Conservation (phyloP, 2,113 vertebrate species). For the Ptychochromis oligacanthus region DNA sequence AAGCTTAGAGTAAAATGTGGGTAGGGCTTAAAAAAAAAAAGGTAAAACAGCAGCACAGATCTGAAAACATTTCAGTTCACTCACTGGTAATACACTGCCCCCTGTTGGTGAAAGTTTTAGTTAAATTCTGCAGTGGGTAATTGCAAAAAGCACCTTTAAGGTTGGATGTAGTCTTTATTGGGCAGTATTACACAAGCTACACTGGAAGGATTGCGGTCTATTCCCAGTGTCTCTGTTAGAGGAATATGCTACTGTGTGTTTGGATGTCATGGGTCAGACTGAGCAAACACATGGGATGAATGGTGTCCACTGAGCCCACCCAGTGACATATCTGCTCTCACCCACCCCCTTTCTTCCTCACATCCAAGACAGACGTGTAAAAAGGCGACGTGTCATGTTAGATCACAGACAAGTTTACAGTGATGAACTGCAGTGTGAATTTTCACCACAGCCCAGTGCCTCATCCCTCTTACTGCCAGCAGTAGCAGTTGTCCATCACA, state of each 20-base stretch:
- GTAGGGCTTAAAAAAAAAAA: not conserved
- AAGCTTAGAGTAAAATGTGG: not conserved
- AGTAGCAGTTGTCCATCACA: slow-evolving; percentile 6
- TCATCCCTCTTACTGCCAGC: not conserved
- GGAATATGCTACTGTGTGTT: not conserved
- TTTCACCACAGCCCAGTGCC: not conserved
- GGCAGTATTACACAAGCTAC: not conserved
- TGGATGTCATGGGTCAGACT: slow-evolving; percentile 12
- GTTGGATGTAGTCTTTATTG: not conserved
- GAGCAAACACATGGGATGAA: slow-evolving; percentile 14
- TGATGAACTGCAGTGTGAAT: not conserved
- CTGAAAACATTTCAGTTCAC: not conserved
- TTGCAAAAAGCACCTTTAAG: not conserved
- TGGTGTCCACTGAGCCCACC: slow-evolving; percentile 30
- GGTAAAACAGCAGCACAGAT: not conserved
- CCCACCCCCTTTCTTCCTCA: not conserved
- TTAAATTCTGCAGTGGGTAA: not conserved
- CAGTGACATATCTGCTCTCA: slow-evolving; percentile 26
- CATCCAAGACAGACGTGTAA: not conserved
- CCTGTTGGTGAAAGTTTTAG: not conserved
- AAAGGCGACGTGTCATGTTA: not conserved
- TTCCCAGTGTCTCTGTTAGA: not conserved
- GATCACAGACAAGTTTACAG: not conserved
- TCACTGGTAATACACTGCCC: not conserved
- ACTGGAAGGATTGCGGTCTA: too few relatives aligned